Conservation (phyloP, 2,113 vertebrate genomes). For the Cromileptes altivelis region DNA sequence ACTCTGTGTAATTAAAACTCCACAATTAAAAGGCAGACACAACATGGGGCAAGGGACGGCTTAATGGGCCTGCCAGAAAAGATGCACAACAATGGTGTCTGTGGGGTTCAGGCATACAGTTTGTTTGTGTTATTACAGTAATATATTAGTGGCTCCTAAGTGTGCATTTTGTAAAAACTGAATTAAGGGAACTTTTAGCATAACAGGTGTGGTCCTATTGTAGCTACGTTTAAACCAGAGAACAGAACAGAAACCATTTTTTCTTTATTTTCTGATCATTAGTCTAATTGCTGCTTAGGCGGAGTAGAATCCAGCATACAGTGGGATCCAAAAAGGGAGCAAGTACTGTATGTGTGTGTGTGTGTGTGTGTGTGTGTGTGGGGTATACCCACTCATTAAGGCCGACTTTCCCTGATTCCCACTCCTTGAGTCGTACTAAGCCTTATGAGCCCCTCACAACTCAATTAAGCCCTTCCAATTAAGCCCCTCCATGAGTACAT, state of each 20-base stretch:
- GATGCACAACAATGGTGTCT: neutral
- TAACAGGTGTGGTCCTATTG: slow-evolving; percentile 29
- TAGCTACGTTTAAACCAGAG: slow-evolving; percentile 10
- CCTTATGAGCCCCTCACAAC: slow-evolving; percentile 83
- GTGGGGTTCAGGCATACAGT: neutral
- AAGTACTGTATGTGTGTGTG: slow-evolving; percentile 37
- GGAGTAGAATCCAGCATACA: slow-evolving; percentile 49
- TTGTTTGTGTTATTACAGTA: neutral
- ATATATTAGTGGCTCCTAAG: neutral
- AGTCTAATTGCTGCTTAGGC: slow-evolving; percentile 76
- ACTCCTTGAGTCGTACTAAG: slow-evolving; percentile 79
- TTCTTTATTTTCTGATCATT: slow-evolving; percentile 73
- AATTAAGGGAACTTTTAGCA: neutral
- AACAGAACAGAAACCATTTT: slow-evolving; percentile 48
- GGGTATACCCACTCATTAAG: slow-evolving; percentile 78
- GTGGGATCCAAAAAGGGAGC: slow-evolving; percentile 54
- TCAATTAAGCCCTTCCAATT: slow-evolving; percentile 84
- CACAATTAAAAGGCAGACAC: slow-evolving; percentile 77
- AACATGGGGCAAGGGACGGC: slow-evolving; percentile 25
- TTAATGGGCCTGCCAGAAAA: slow-evolving; percentile 14
- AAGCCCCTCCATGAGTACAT: slow-evolving; percentile 67
- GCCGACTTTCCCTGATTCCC: slow-evolving; percentile 77
- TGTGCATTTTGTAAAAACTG: neutral
- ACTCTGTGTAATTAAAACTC: slow-evolving; percentile 80
- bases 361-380: slow-evolving; percentile 65